These are phyloP conservation scores for Sigmodon hispidus DNA, from an alignment of 2,113 vertebrate species.

Conservation along the genomic window DNA sequence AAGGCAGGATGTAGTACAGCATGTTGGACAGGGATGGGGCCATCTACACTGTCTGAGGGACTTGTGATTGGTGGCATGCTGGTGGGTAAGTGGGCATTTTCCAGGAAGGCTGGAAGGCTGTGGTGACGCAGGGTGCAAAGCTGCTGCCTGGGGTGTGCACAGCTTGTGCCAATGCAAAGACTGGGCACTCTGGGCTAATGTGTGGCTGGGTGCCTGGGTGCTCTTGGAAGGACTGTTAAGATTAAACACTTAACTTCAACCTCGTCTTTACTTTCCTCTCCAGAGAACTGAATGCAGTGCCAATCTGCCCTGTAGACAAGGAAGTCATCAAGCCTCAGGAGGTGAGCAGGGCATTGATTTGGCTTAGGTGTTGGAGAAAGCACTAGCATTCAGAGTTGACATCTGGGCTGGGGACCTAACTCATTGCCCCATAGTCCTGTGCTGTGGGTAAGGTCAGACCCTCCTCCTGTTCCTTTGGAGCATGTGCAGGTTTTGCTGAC, in stretches of 20 bases:
- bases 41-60: neutral
- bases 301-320: constrained; percentile 90
- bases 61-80: neutral
- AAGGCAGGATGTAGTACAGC: neutral
- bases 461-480: neutral
- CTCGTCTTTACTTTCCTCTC: constrained; percentile 68
- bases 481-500: neutral
- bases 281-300: constrained; percentile 85
- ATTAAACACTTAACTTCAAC: constrained; percentile 39
- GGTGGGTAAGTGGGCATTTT: neutral
- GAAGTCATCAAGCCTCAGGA: constrained; percentile 89
- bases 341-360: constrained; percentile 83
- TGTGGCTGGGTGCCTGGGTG: neutral
- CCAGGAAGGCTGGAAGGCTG: neutral
- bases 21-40: neutral
- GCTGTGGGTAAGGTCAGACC: neutral
- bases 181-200: neutral
- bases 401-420: neutral
- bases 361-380: neutral
- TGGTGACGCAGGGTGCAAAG: neutral
- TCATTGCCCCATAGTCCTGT: neutral
- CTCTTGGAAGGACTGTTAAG: neutral
- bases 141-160: neutral
- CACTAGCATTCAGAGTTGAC: neutral
- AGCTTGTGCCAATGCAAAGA: neutral